Base-by-base conservation (phyloP, 2,113 vertebrate genomes). In the Halcyon malimbica region DNA sequence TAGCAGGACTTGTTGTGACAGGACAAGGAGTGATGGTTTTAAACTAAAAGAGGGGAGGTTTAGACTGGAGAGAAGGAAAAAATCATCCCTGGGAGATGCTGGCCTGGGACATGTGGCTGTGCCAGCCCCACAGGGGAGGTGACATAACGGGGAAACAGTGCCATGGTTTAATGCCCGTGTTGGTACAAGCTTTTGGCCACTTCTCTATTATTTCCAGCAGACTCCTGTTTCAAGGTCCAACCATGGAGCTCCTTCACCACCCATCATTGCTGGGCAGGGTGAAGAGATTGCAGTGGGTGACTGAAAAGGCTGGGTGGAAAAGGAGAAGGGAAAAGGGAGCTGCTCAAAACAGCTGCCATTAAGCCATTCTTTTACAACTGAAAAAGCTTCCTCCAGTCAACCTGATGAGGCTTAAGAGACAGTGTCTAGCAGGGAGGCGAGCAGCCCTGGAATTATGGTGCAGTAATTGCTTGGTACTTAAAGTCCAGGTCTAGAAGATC, bases 391-490 rank as follows among this genome's bases (percentile, higher is more conserved):
- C 70, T 70, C 64, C 93, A 83, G 24, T 56, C 87, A 89, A 63
- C 33, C 62, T 56, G 74, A 89, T 5, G 41, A 87, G 91, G 80
- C n/a, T 33, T 76, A 16, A 92, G 91, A 78, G 79, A 8, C 51
- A 75, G n/a, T 41, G 87, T 41, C 48, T 74, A 50, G 19, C 74
- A 95, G 64, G 75, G 88, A 94, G 80, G 79, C 0, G 18, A 87
- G 46, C 67, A 39, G 90, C 91, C 86, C 96, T 79, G 74, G 93
- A 97, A 94, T 95, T 94, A 92, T 9, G 0, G 65, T 20, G 4
- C 91, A 89, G 85, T 96, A 94, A 97, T 96, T 74, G 94, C 94
- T 95, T 6, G 8, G 85, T 91, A 82, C 97, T 97, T 97, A 94
- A 87, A 91, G 89, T 74, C 94, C 53, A 89, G 92, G 75, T 87